These are phyloP conservation scores for Brassicogethes aeneus DNA, from an alignment of 2,888 invertebrate genomes.

Conservation along the genomic window DNA sequence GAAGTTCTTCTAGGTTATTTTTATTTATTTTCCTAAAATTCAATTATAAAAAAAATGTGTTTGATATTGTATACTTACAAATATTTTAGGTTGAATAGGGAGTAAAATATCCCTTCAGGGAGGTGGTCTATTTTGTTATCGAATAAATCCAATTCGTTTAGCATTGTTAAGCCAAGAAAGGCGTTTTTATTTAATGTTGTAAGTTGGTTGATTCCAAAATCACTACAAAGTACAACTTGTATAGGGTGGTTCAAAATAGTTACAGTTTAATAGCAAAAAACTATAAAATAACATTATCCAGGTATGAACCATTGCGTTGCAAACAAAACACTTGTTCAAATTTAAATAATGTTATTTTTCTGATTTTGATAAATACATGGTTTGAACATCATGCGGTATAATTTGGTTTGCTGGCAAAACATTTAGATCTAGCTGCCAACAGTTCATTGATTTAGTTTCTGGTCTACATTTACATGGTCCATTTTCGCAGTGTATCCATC, in stretches of 20 bases:
- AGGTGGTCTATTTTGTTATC: conserved; percentile 63
- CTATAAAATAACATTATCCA: too few species aligned
- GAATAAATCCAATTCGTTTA: conserved; percentile 62
- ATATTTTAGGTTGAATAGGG: conserved; percentile 52
- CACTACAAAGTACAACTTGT: conserved; percentile 58
- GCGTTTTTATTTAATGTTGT: conserved; percentile 60
- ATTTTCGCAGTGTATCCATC: conserved; percentile 54
- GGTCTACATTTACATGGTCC: conserved; percentile 58
- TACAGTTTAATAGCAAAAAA: too few species aligned
- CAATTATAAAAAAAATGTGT: conserved; percentile 25
- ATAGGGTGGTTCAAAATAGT: too few species aligned
- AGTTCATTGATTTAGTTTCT: conserved; percentile 55
- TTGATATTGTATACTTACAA: too few species aligned
- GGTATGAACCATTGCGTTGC: too few species aligned
- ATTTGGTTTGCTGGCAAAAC: conserved; percentile 53
- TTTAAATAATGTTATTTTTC: neutral
- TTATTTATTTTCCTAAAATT: conserved; percentile 57
- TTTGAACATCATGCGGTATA: conserved; percentile 54
- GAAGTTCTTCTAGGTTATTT: conserved; percentile 55
- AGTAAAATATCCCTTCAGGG: conserved; percentile 55
- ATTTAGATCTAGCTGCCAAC: conserved; percentile 55
- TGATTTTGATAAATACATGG: conserved; percentile 46
- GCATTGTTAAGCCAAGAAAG: conserved; percentile 54
- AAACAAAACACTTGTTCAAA: too few species aligned
- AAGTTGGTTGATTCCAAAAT: conserved; percentile 61